phyloP scores from a whole-genome alignment of 2,888 invertebrate species.

The Euzophera pinguis region DNA sequence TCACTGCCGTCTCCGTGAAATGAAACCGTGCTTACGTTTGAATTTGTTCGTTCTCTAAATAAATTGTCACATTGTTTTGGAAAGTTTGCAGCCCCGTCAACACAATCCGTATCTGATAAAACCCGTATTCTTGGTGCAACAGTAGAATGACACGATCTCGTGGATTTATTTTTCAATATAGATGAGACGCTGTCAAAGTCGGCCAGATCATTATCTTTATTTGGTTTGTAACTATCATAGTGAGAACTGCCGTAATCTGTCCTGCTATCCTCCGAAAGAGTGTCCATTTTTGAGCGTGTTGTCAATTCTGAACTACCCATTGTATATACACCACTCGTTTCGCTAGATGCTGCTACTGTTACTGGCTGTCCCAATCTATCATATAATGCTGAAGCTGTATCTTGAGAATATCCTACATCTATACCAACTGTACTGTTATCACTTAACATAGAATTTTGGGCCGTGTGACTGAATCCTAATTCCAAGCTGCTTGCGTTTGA shows the following conservation, averaged over 20 bases:
- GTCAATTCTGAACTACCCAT: constrained; percentile 85
- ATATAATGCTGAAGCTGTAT: constrained; percentile 80
- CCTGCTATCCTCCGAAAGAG: constrained; percentile 61
- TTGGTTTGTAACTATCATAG: constrained; percentile 79
- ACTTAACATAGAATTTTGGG: constrained; percentile 89
- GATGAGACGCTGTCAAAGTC: constrained; percentile 75
- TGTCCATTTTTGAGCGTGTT: constrained; percentile 80
- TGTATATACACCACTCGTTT: constrained; percentile 92
- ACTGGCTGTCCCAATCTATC: constrained; percentile 72
- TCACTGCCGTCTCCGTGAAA: constrained; percentile 95
- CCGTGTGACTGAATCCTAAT: constrained; percentile 91
- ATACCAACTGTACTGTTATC: constrained; percentile 85
- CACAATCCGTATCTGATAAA: constrained; percentile 69
- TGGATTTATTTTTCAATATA: constrained; percentile 74
- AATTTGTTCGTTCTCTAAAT: constrained; percentile 86
- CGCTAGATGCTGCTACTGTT: constrained; percentile 85
- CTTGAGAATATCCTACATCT: constrained; percentile 81
- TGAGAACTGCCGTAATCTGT: constrained; percentile 75
- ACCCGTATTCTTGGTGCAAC: constrained; percentile 42
- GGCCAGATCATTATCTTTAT: constrained; percentile 71
- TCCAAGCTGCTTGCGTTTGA: constrained; percentile 91
- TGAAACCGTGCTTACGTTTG: constrained; percentile 88
- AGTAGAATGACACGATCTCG: constrained; percentile 49
- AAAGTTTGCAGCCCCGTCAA: constrained; percentile 62
- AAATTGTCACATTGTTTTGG: constrained; percentile 57